Conservation (phyloP, 2,888 invertebrate genomes). For the Leucoma salicis region DNA sequence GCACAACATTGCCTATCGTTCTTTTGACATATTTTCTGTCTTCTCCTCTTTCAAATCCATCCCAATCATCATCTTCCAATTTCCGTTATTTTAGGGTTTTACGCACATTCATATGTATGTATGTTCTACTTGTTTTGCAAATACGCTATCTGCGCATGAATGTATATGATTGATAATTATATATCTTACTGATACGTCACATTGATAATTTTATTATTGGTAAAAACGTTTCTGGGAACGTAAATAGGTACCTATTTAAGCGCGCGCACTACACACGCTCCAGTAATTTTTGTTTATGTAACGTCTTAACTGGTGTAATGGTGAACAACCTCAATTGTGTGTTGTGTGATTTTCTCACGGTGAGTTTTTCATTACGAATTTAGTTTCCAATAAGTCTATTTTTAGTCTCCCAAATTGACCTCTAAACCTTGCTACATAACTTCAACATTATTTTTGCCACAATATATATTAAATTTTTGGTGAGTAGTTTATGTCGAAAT, state of each 20-base stretch:
- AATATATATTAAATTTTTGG: too few species aligned
- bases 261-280: background rate
- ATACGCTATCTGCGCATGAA: background rate
- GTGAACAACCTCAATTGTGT: constrained; percentile 19
- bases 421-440: too few species aligned
- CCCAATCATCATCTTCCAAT: too few species aligned
- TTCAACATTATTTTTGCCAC: too few species aligned
- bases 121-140: constrained; percentile 5
- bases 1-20: too few species aligned
- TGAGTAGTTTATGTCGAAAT: too few species aligned
- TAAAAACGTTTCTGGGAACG: background rate
- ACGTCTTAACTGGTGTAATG: constrained; percentile 20
- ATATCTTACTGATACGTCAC: background rate
- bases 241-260: constrained; percentile 13
- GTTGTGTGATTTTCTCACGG: constrained; percentile 26
- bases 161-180: background rate
- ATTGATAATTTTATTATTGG: constrained; percentile 1
- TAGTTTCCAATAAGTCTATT: too few species aligned
- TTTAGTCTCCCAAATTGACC: too few species aligned
- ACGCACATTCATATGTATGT: too few species aligned
- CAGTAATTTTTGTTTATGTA: background rate
- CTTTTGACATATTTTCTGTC: too few species aligned
- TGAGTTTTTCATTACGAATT: constrained; percentile 17
- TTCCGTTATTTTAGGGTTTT: too few species aligned
- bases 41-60: too few species aligned